Percentiles rank a stretch among this genome's conserved stretches.
Evolutionary conservation across 2,888 invertebrate genomes (phyloP).

Genomic region (Drosophila stalkeri): DNA sequence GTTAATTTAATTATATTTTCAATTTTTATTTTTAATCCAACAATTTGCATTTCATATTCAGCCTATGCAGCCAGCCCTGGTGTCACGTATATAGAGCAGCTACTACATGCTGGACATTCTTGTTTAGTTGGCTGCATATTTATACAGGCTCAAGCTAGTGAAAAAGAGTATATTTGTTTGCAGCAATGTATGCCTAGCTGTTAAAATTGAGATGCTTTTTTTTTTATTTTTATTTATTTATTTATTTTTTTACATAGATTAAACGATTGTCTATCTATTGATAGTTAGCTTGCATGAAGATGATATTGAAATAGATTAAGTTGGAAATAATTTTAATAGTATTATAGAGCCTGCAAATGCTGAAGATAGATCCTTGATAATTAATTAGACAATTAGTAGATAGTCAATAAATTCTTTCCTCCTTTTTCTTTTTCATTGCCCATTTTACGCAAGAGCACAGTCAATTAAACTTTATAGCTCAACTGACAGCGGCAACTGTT

Average conservation of each 20-base stretch:
- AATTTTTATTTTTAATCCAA: background rate
- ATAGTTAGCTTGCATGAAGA: too few species aligned
- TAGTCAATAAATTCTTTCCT: background rate
- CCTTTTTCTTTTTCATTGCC: too few species aligned
- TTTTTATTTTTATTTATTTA: too few species aligned
- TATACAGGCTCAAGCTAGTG: background rate
- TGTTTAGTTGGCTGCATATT: conserved; percentile 60
- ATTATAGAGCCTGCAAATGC: background rate
- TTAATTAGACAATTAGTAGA: too few species aligned
- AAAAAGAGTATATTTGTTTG: background rate
- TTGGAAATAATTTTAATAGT: too few species aligned
- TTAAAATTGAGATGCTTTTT: background rate
- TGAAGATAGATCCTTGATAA: too few species aligned
- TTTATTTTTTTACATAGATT: too few species aligned
- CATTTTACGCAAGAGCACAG: background rate
- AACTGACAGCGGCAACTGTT: conserved; percentile 35
- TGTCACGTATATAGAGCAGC: conserved; percentile 8
- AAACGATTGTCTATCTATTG: too few species aligned
- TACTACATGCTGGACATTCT: conserved; percentile 22
- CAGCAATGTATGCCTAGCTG: background rate
- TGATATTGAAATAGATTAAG: too few species aligned
- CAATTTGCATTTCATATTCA: background rate
- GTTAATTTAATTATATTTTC: background rate
- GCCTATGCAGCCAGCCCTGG: conserved; percentile 45
- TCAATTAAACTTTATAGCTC: background rate